Conservation (phyloP, 2,888 invertebrate species). For the Tribolium freemani region DNA sequence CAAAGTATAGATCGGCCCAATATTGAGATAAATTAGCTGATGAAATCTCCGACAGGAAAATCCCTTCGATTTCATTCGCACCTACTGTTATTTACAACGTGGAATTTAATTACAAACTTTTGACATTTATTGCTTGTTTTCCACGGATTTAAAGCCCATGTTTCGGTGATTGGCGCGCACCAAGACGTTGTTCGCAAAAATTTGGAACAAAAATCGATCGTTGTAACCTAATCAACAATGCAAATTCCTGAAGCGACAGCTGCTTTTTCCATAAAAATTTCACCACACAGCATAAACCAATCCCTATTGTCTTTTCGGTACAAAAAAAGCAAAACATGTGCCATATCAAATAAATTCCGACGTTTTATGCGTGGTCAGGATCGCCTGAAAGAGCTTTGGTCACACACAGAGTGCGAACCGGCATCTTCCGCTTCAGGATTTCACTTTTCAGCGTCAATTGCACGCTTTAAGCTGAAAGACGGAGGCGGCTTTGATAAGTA, state of each 20-base stretch:
- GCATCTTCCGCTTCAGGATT: neutral
- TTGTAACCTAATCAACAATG: no score
- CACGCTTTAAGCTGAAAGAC: neutral
- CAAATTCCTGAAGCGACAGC: no score
- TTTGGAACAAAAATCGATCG: no score
- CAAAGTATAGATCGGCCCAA: neutral
- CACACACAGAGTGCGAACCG: neutral
- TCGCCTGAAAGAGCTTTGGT: neutral
- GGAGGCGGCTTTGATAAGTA: neutral
- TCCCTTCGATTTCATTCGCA: neutral
- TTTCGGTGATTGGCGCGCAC: neutral
- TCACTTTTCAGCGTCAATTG: neutral
- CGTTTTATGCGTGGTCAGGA: neutral
- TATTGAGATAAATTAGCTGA: slow-evolving; percentile 14
- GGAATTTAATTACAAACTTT: slow-evolving; percentile 28
- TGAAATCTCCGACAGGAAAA: neutral
- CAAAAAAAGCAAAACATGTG: no score
- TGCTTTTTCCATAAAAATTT: no score
- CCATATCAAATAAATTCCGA: no score
- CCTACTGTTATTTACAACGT: slow-evolving; percentile 14
- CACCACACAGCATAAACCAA: no score
- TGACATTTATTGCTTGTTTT: slow-evolving; percentile 28
- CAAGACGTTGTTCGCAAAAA: neutral
- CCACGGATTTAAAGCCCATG: slow-evolving; percentile 13
- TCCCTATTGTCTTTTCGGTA: neutral